A percentile compares a stretch with the other conserved stretches of the same genome.
phyloP scores from a whole-genome alignment of 2,888 invertebrate species.

The Catocala nupta region DNA sequence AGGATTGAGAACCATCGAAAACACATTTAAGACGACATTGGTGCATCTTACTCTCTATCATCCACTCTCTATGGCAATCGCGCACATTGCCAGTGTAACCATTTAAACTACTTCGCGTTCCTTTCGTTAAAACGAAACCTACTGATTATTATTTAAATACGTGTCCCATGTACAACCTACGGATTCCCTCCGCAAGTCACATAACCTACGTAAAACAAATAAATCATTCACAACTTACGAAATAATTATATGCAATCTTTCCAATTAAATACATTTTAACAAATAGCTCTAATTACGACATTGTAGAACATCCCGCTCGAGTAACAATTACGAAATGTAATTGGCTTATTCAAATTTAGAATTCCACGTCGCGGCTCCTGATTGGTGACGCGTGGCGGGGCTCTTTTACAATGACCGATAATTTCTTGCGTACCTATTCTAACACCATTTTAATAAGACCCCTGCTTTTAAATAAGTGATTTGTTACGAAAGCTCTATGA shows the following conservation, averaged over 20 bases:
- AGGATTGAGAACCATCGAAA: too few species aligned
- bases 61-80: too few species aligned
- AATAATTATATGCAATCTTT: slow-evolving; percentile 43
- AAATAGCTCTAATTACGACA: slow-evolving; percentile 34
- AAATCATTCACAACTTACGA: slow-evolving; percentile 29
- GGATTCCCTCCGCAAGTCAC: background rate
- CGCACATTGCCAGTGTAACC: too few species aligned
- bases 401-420: slow-evolving; percentile 47
- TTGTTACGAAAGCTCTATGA: background rate
- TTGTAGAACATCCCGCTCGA: slow-evolving; percentile 26
- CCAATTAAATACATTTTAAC: slow-evolving; percentile 44
- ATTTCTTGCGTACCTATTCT: slow-evolving; percentile 35
- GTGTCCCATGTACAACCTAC: too few species aligned
- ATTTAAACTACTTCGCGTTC: too few species aligned
- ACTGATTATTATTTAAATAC: background rate
- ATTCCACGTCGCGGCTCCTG: slow-evolving; percentile 52
- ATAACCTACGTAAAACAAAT: slow-evolving; percentile 2
- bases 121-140: too few species aligned
- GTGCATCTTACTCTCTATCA: too few species aligned
- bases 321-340: slow-evolving; percentile 63
- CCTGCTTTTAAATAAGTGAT: background rate
- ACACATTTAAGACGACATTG: too few species aligned
- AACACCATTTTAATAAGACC: slow-evolving; percentile 14
- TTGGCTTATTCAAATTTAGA: slow-evolving; percentile 69
- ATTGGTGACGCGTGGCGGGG: slow-evolving; percentile 65